Percentiles rank a stretch among this genome's conserved stretches.
Conservation (phyloP, 2,797 vertebrate species). For the Pseudochaenichthys georgianus region DNA sequence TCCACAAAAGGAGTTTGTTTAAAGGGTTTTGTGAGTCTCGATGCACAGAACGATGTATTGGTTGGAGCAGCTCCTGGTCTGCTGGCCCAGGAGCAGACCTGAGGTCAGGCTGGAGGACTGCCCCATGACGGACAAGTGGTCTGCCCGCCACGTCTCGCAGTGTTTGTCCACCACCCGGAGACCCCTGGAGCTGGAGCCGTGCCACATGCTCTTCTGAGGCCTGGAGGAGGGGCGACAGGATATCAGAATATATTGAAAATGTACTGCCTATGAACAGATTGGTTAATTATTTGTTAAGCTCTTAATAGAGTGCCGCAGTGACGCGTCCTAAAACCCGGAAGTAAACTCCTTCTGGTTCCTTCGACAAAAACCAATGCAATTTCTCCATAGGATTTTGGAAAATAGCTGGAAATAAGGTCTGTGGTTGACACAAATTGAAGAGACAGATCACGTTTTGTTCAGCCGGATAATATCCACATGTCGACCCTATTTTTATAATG, state of each 20-base stretch:
- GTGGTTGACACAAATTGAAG: too few species aligned
- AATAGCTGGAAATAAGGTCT: too few species aligned
- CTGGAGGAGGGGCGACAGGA: slow-evolving; percentile 66
- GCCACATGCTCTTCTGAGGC: slow-evolving; percentile 95
- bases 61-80: slow-evolving; percentile 91
- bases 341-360: too few species aligned
- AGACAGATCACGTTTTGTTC: too few species aligned
- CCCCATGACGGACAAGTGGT: slow-evolving; percentile 87
- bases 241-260: not conserved
- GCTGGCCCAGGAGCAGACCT: slow-evolving; percentile 92
- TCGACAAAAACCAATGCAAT: too few species aligned
- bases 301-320: too few species aligned
- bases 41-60: slow-evolving; percentile 94
- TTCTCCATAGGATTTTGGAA: too few species aligned
- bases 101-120: slow-evolving; percentile 90
- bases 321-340: too few species aligned
- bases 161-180: slow-evolving; percentile 88
- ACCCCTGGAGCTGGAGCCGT: slow-evolving; percentile 90
- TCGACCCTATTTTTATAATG: too few species aligned
- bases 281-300: too few species aligned
- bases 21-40: slow-evolving; percentile 85
- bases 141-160: slow-evolving; percentile 93
- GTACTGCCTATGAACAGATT: too few species aligned
- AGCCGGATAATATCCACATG: too few species aligned
- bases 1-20: slow-evolving; percentile 29